Conservation (phyloP, 2,113 vertebrate species). For the Petrocephalus microphthalmus region DNA sequence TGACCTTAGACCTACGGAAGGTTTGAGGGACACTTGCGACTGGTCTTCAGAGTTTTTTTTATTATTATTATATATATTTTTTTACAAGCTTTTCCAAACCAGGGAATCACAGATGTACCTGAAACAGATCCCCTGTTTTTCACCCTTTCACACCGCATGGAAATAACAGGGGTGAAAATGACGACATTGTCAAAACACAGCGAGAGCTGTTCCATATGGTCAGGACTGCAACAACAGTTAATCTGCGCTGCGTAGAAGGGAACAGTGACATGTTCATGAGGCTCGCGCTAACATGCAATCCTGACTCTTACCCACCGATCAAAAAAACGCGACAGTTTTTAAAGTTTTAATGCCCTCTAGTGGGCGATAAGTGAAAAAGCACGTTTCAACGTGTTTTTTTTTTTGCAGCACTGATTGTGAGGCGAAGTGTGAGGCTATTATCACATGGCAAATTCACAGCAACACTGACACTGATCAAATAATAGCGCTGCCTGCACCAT, state of each 20-base stretch:
- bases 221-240: background rate
- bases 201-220: constrained; percentile 11
- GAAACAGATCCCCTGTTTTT: background rate
- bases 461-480: background rate
- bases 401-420: background rate
- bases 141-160: background rate
- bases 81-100: background rate
- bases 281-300: background rate
- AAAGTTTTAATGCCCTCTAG: constrained; percentile 2
- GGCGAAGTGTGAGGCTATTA: background rate
- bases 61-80: too few species aligned
- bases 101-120: background rate
- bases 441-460: background rate
- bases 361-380: background rate
- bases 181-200: background rate
- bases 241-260: background rate
- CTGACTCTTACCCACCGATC: background rate
- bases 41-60: background rate
- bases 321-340: background rate
- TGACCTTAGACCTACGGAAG: background rate
- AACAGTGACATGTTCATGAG: background rate
- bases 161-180: background rate
- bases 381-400: background rate
- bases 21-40: background rate
- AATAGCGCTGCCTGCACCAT: background rate